phyloP scores from a whole-genome alignment of 2,888 invertebrate genomes.

The Melinopterus prodromus region DNA sequence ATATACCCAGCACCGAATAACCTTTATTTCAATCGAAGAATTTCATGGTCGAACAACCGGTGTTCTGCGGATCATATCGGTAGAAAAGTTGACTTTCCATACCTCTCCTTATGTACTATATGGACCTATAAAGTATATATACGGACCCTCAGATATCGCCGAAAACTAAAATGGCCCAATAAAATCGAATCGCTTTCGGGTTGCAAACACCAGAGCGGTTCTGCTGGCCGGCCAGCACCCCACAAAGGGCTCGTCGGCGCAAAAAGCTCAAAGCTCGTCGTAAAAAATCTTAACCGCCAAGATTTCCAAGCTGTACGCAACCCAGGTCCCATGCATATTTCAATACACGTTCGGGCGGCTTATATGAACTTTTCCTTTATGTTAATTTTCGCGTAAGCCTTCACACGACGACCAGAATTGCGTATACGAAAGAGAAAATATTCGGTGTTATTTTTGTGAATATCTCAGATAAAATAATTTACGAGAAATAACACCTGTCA shows the following conservation, averaged over 20 bases:
- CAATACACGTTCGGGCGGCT: not conserved
- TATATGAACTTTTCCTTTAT: not conserved
- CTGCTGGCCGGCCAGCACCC: not conserved
- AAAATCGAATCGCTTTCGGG: not conserved
- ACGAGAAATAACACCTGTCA: no score
- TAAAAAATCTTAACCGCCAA: not conserved
- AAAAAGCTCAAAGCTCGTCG: slow-evolving; percentile 4
- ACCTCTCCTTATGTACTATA: slow-evolving; percentile 4
- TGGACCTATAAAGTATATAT: not conserved
- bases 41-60: not conserved
- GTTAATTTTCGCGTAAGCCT: not conserved
- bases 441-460: no score
- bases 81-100: not conserved
- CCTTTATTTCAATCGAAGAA: not conserved
- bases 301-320: not conserved
- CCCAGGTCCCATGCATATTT: not conserved
- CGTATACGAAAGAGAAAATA: no score
- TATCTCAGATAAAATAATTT: no score
- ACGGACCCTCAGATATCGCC: not conserved
- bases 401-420: not conserved
- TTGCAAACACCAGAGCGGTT: not conserved
- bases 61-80: not conserved
- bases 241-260: not conserved
- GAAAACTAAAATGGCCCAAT: not conserved
- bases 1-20: not conserved